Evolutionary conservation across 2,797 vertebrate species (phyloP).

Genomic region (Pseudomugil gertrudae): DNA sequence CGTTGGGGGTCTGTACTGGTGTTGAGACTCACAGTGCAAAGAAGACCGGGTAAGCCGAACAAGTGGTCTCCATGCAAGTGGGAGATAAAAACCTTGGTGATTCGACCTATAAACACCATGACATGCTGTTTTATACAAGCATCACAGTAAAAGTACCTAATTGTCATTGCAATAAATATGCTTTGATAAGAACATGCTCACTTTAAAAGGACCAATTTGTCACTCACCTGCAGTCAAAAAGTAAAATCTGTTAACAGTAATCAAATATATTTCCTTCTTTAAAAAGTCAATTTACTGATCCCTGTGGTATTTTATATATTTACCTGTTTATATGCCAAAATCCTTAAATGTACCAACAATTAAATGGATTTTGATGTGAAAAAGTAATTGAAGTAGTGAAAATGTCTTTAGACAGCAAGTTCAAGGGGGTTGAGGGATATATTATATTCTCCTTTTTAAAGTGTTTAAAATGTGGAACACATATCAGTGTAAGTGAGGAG

Average conservation of each 20-base stretch:
- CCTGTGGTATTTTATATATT: too few relatives aligned
- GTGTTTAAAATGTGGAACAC: too few relatives aligned
- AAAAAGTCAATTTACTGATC: too few relatives aligned
- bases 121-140: background rate
- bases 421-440: background rate
- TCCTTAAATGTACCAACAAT: too few relatives aligned
- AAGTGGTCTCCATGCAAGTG: conserved; percentile 95
- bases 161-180: too few relatives aligned
- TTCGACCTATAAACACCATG: conserved; percentile 80
- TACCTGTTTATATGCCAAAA: too few relatives aligned
- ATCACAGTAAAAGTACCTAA: background rate
- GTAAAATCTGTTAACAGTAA: background rate
- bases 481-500: background rate
- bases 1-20: conserved; percentile 63
- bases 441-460: too few relatives aligned
- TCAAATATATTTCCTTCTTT: too few relatives aligned
- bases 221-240: background rate
- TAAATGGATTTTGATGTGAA: background rate
- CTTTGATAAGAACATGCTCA: too few relatives aligned
- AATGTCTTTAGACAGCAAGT: background rate
- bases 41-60: conserved; percentile 92
- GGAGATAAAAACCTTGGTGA: conserved; percentile 94
- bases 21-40: conserved; percentile 92
- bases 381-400: background rate
- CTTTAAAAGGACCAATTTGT: background rate